Evolutionary conservation across 2,797 vertebrate genomes (phyloP), one percentile per base, ranked within the genome.

Genomic region (Cheirogaleus major): DNA sequence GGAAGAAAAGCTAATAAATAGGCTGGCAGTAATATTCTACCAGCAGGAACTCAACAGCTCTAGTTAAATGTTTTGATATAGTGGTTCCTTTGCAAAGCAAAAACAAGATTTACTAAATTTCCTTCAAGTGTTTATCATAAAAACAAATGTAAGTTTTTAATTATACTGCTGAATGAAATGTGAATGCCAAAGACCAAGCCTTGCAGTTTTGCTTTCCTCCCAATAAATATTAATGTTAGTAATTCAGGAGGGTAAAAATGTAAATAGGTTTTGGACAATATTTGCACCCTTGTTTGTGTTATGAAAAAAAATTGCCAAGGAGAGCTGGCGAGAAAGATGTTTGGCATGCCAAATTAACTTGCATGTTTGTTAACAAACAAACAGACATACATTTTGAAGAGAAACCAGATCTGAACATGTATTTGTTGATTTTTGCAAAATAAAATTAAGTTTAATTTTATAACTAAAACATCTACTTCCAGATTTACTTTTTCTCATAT

Each of bases 401-500:
- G 93, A 97, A 96, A 81, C 9, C 79, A 97, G 84, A 97, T 98
- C 95, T 97, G 98, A 98, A 98, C 85, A 95, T 96, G 97, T 95
- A 70, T 92, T 95, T 96, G 93, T 96, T 94, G 79, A 97, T 97
- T 98, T 97, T 95, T 96, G 91, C 76, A 95, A 97, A 98, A 98
- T 97, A 98, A 98, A 98, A 57, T 89, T 94, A 91, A 92, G 52
- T 95, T 98, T 93, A 94, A 78, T 98, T 98, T 98, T 98, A 95
- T 98, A 97, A 93, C 92, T 97, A 85, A 2, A 30, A 91, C 9
- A 41, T 70, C 55, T 25, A 87, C 63, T 48, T 89, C 22, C 2
- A 92, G 65, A 87, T 91, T 98, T n/a, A 14, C 12, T 76, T 90
- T 87, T 80, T 59, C 4, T 95, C 38, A 48, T 69, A 35, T 57